Conservation (phyloP, 2,797 vertebrate genomes). For the Tachyglossus aculeatus region DNA sequence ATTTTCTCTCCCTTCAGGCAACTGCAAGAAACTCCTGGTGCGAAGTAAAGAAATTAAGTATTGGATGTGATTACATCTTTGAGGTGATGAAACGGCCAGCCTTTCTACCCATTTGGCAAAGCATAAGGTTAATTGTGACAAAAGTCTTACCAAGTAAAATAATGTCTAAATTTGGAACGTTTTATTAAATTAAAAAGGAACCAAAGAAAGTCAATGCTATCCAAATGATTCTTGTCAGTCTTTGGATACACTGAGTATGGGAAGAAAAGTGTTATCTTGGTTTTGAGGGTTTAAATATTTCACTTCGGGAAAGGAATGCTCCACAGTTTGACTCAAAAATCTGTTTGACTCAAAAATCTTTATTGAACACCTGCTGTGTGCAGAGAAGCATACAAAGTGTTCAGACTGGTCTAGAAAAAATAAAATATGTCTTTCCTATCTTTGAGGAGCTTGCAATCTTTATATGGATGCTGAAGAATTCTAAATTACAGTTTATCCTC, state of each 20-base stretch:
- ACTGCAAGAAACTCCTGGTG: no score
- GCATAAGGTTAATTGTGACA: neutral
- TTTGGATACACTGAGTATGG: neutral
- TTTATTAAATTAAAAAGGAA: neutral
- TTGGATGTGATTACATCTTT: neutral
- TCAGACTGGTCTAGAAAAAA: no score
- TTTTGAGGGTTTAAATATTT: neutral
- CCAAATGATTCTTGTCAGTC: neutral
- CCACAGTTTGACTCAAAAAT: neutral
- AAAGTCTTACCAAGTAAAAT: no score
- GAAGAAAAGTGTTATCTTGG: neutral
- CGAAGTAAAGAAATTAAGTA: neutral
- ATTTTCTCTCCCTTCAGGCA: no score
- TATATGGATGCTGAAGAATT: no score
- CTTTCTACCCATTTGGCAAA: neutral
- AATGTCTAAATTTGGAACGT: neutral
- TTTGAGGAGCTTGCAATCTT: no score
- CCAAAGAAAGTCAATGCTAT: neutral
- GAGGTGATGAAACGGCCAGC: neutral
- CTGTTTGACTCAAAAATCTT: neutral
- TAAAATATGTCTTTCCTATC: no score
- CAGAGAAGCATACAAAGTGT: neutral
- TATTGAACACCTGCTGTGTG: neutral
- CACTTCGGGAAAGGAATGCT: neutral
- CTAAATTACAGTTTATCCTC: no score